Percentiles rank a stretch among this genome's conserved stretches.
Evolutionary conservation across 2,797 vertebrate species (phyloP).

Genomic region (Fratercula arctica): DNA sequence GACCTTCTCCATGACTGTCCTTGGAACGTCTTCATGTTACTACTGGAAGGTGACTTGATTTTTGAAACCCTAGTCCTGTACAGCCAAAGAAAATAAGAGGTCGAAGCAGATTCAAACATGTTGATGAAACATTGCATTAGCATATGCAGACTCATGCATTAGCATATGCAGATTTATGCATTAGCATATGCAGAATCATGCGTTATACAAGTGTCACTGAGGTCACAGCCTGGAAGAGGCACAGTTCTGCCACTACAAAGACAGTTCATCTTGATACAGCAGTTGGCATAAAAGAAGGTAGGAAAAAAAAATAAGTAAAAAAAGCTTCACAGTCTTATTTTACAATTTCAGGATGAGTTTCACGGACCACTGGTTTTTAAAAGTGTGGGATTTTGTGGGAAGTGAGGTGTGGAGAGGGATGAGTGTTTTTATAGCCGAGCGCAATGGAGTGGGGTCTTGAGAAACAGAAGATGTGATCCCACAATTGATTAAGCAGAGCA

Average conservation of each 20-base stretch:
- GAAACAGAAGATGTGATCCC: not conserved
- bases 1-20: not conserved
- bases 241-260: not conserved
- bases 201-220: not conserved
- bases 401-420: not conserved
- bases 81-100: not conserved
- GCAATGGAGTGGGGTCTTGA: not conserved
- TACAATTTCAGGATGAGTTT: slow-evolving; percentile 5
- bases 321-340: not conserved
- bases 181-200: not conserved
- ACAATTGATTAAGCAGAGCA: not conserved
- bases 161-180: not conserved
- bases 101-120: not conserved
- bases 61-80: not conserved
- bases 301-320: not conserved
- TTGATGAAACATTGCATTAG: not conserved
- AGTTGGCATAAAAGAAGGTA: not conserved
- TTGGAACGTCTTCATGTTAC: slow-evolving; percentile 9
- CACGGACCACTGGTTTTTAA: not conserved
- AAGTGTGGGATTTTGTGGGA: not conserved
- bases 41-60: not conserved
- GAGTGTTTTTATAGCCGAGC: not conserved
- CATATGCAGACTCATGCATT: not conserved
- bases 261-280: not conserved
- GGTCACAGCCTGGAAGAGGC: not conserved